Percentiles rank a stretch among this genome's conserved stretches.
These are phyloP conservation scores for Melanotaenia boesemani DNA, from an alignment of 2,797 vertebrate species.

Conservation along the genomic window DNA sequence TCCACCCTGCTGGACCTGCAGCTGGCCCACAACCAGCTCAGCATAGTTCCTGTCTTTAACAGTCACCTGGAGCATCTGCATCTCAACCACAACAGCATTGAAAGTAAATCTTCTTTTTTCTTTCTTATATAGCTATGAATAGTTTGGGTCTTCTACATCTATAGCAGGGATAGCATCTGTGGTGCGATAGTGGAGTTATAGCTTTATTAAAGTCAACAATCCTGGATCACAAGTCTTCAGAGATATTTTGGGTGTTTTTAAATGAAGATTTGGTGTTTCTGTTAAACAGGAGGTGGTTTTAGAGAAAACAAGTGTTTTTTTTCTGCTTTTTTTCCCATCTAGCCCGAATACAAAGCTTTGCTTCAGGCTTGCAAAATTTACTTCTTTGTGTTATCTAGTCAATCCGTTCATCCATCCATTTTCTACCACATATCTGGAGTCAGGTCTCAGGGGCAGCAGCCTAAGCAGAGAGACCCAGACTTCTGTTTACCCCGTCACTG, in stretches of 20 bases:
- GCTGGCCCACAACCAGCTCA: slow-evolving; percentile 93
- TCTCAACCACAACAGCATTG: slow-evolving; percentile 95
- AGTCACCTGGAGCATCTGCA: slow-evolving; percentile 93
- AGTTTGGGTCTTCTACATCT: neutral
- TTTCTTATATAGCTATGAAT: neutral
- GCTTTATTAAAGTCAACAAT: neutral
- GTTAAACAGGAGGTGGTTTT: neutral
- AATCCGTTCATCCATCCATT: too few species aligned
- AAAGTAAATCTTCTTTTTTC: slow-evolving; percentile 83
- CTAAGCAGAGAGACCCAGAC: too few species aligned
- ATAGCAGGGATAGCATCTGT: neutral
- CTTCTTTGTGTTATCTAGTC: too few species aligned
- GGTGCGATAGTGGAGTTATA: neutral
- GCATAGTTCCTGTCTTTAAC: slow-evolving; percentile 88
- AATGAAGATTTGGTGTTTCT: neutral
- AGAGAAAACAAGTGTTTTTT: neutral
- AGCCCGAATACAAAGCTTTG: too few species aligned
- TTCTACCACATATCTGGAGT: too few species aligned
- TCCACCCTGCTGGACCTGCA: slow-evolving; percentile 94
- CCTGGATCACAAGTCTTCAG: neutral
- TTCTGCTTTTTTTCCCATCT: too few species aligned
- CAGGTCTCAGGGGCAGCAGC: too few species aligned
- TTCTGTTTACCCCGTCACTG: too few species aligned
- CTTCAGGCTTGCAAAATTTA: neutral
- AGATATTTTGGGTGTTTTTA: neutral